phyloP scores from a whole-genome alignment of 2,888 invertebrate genomes.

The Drosophila nigricruria region DNA sequence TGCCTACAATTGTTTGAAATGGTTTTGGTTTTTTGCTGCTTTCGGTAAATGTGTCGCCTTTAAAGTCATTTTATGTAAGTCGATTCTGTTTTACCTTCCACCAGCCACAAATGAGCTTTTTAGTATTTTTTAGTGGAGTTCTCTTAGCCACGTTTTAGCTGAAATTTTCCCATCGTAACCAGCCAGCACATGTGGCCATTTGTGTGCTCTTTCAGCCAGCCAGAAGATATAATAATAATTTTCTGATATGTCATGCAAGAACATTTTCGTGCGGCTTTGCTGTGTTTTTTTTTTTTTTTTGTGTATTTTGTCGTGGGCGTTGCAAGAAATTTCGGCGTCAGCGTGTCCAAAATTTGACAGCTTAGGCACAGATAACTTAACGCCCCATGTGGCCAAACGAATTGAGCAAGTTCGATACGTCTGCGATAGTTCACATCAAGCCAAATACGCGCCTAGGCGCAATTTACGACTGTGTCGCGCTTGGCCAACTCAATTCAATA shows the following conservation, averaged over 20 bases:
- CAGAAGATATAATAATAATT: constrained; percentile 76
- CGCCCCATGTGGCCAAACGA: constrained; percentile 44
- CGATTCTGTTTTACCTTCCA: constrained; percentile 71
- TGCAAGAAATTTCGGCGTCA: constrained; percentile 31
- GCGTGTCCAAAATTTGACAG: constrained; percentile 53
- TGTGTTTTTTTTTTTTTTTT: constrained; percentile 8
- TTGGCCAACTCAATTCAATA: constrained; percentile 1
- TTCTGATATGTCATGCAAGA: constrained; percentile 76
- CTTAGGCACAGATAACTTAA: constrained; percentile 37
- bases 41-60: constrained; percentile 79
- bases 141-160: constrained; percentile 38
- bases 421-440: constrained; percentile 15
- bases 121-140: constrained; percentile 35
- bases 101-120: constrained; percentile 46
- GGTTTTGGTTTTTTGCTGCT: constrained; percentile 39
- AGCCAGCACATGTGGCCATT: constrained; percentile 56
- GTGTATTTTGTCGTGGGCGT: constrained; percentile 46
- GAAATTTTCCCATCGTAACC: constrained; percentile 68
- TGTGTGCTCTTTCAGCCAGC: constrained; percentile 66
- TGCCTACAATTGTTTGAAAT: constrained; percentile 67
- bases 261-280: constrained; percentile 42
- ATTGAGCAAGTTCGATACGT: constrained; percentile 39
- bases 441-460: neutral
- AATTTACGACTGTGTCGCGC: neutral
- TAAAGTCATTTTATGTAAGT: constrained; percentile 79